Conservation (phyloP, 1,140 invertebrate species). For the Bactericera cockerelli region DNA sequence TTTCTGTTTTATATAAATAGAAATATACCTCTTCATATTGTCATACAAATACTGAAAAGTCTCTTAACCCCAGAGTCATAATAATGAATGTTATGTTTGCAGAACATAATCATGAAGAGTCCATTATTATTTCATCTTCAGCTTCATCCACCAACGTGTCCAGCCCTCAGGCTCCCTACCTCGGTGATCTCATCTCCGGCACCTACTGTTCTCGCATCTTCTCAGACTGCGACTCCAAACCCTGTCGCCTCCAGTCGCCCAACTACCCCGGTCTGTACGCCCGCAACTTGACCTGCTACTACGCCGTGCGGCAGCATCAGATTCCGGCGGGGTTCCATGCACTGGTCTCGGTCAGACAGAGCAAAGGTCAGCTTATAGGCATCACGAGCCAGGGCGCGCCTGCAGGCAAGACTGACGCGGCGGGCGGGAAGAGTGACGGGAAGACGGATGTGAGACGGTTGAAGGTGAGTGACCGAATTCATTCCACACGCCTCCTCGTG, state of each 20-base stretch:
- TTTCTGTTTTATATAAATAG: too few relatives aligned
- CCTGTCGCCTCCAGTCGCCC: constrained; percentile 72
- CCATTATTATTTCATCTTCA: too few relatives aligned
- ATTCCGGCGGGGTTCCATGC: constrained; percentile 68
- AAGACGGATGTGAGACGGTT: constrained; percentile 10
- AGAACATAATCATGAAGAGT: too few relatives aligned
- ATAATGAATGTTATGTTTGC: too few relatives aligned
- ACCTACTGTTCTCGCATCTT: constrained; percentile 80
- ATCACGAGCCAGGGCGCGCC: constrained; percentile 50
- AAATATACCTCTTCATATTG: too few relatives aligned
- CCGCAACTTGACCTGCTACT: constrained; percentile 75
- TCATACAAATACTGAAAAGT: too few relatives aligned
- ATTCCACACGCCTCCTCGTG: too few relatives aligned
- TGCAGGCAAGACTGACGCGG: constrained; percentile 27
- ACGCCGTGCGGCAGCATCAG: constrained; percentile 64
- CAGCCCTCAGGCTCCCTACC: constrained; percentile 24
- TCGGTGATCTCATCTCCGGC: constrained; percentile 70
- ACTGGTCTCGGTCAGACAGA: constrained; percentile 62
- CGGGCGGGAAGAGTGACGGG: constrained; percentile 13
- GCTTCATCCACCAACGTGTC: too few relatives aligned
- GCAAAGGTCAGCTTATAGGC: constrained; percentile 64
- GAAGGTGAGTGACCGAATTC: constrained; percentile 16
- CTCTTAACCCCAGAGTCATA: too few relatives aligned
- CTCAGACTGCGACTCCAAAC: constrained; percentile 71
- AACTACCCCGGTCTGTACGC: constrained; percentile 85